These are phyloP conservation scores for Ceramica pisi DNA, from an alignment of 2,888 invertebrate genomes.

Conservation along the genomic window DNA sequence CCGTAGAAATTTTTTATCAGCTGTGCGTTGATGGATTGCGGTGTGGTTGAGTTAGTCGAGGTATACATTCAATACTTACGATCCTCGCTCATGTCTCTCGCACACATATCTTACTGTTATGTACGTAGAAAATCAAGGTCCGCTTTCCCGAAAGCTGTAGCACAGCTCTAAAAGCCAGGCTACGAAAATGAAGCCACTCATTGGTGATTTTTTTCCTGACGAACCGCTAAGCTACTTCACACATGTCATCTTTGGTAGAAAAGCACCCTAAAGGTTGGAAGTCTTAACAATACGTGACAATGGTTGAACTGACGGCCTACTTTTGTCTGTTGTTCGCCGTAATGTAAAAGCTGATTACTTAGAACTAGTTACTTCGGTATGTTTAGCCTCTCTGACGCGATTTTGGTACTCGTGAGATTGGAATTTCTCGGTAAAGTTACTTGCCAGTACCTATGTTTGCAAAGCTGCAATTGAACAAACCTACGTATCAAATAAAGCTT, in stretches of 20 bases:
- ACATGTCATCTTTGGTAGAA: background rate
- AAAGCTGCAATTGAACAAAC: background rate
- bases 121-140: no score
- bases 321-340: slow-evolving; percentile 21
- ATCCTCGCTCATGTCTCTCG: no score
- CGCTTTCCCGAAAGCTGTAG: background rate
- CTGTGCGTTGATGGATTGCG: no score
- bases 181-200: background rate
- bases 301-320: slow-evolving; percentile 6
- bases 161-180: no score
- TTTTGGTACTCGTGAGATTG: slow-evolving; percentile 1
- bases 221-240: background rate
- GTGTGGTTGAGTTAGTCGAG: no score
- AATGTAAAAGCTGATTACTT: slow-evolving; percentile 21
- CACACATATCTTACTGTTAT: no score
- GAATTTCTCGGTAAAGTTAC: slow-evolving; percentile 11
- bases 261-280: background rate
- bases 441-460: slow-evolving; percentile 1
- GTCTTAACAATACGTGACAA: slow-evolving; percentile 24
- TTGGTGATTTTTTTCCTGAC: background rate
- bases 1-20: no score
- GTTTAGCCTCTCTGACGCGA: background rate
- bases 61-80: no score
- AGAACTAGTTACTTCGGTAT: slow-evolving; percentile 6
- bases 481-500: background rate